Evolutionary conservation across 2,797 vertebrate species (phyloP).

Genomic region (Pitangus sulphuratus): DNA sequence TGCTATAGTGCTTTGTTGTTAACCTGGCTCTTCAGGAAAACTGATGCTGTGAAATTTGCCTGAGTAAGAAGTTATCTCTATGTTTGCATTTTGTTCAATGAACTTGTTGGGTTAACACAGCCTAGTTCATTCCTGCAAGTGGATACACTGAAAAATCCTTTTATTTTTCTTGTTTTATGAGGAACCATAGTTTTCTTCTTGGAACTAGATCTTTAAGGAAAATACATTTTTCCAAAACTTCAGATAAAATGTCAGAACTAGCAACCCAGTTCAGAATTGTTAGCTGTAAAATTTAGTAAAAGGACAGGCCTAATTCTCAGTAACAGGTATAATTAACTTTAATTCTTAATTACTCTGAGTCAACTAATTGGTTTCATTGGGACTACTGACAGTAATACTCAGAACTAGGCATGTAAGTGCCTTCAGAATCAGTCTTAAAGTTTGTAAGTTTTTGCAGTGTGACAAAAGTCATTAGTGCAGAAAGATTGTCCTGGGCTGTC

Average conservation of each 20-base stretch:
- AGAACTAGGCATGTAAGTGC: background rate
- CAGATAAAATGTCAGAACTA: background rate
- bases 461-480: background rate
- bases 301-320: slow-evolving; percentile 24
- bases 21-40: background rate
- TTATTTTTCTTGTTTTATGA: background rate
- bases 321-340: slow-evolving; percentile 53
- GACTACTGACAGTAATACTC: slow-evolving; percentile 16
- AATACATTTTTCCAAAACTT: background rate
- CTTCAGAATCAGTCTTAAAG: slow-evolving; percentile 21
- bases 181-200: background rate
- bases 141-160: background rate
- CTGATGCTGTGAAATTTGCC: background rate
- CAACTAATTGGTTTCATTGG: slow-evolving; percentile 62
- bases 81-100: background rate
- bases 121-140: background rate
- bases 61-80: background rate
- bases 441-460: background rate
- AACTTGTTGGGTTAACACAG: background rate
- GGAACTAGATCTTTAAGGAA: background rate
- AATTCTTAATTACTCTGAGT: slow-evolving; percentile 67
- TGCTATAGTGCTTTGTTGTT: background rate
- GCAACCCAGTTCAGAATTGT: background rate
- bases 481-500: background rate
- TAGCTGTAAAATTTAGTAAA: background rate